Evolutionary conservation across 2,113 vertebrate genomes (phyloP).

Genomic region (Chloropsis cyanopogon): DNA sequence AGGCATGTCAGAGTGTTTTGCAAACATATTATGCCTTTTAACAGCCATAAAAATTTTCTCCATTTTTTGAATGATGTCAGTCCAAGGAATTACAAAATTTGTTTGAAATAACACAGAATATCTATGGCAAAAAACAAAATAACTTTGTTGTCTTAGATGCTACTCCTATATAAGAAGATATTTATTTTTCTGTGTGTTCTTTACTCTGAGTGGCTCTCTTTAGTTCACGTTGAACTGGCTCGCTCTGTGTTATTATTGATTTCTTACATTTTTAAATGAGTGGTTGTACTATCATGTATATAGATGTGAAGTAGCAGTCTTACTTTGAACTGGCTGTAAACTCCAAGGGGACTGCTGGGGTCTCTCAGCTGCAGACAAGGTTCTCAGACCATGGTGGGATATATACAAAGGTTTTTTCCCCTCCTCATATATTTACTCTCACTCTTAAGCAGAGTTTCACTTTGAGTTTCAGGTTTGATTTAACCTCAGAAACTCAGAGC

Average conservation of each 20-base stretch:
- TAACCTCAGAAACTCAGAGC: slow-evolving; percentile 28
- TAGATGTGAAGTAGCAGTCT: neutral
- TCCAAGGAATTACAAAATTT: neutral
- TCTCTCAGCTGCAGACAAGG: neutral
- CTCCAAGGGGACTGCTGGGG: neutral
- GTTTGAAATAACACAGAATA: neutral
- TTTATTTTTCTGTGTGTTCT: neutral
- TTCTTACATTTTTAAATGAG: neutral
- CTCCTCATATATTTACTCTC: neutral
- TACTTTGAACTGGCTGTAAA: neutral
- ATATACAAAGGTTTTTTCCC: neutral
- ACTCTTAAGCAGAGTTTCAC: neutral
- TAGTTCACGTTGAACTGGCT: neutral
- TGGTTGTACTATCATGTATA: neutral
- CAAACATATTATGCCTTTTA: neutral
- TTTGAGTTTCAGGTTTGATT: slow-evolving; percentile 28
- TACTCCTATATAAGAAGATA: neutral
- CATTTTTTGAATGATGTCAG: neutral
- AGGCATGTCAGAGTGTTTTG: neutral
- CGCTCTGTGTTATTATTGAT: neutral
- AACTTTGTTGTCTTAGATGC: neutral
- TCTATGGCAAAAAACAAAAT: neutral
- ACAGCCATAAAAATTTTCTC: neutral
- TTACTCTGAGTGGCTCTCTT: neutral
- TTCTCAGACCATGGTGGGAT: neutral